Evolutionary conservation across 2,113 vertebrate species (phyloP).

Genomic region (Jacana jacana): DNA sequence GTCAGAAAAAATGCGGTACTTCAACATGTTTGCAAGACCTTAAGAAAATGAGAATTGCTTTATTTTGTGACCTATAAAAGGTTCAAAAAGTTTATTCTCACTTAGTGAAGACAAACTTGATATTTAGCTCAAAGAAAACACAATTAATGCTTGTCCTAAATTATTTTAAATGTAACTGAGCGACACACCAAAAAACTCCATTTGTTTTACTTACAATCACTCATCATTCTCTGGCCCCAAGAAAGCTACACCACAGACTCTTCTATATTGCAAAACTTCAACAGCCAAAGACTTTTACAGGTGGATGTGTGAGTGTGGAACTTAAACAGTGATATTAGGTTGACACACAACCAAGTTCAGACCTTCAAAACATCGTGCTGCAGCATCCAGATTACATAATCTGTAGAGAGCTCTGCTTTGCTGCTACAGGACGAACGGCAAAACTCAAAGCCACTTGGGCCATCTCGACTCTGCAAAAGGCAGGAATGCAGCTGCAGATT

Average conservation of each 20-base stretch:
- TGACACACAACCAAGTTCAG: background rate
- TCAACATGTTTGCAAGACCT: slow-evolving; percentile 11
- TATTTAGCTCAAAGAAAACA: background rate
- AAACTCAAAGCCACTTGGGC: background rate
- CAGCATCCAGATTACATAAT: slow-evolving; percentile 6
- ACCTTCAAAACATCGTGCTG: background rate
- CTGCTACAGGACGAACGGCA: background rate
- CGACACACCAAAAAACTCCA: background rate
- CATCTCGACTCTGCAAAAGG: background rate
- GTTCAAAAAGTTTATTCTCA: background rate
- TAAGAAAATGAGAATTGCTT: background rate
- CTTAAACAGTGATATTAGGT: background rate
- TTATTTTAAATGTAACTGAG: background rate
- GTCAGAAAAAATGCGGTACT: slow-evolving; percentile 1
- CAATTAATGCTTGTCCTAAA: background rate
- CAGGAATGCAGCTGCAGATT: background rate
- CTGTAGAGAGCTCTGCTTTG: background rate
- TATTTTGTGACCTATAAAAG: slow-evolving; percentile 1
- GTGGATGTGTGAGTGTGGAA: background rate
- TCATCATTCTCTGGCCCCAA: background rate
- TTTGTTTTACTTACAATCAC: background rate
- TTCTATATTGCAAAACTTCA: background rate
- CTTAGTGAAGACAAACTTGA: background rate
- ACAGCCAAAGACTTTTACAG: background rate
- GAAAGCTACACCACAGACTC: background rate